Evolutionary conservation across 2,113 vertebrate species (phyloP).

Genomic region (Notarius quadriscutis): DNA sequence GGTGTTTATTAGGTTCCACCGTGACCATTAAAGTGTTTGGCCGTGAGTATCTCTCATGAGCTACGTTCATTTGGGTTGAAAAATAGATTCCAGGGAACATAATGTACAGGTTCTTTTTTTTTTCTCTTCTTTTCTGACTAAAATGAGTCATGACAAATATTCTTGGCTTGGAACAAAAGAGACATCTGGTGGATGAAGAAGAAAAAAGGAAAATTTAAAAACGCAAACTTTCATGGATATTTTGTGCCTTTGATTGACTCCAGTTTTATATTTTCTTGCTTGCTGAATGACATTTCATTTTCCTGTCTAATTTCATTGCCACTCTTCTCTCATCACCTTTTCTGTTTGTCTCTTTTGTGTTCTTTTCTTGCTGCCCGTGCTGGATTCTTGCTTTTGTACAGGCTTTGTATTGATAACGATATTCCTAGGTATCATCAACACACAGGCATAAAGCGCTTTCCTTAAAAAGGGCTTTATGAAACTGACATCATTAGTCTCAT

Average conservation of each 20-base stretch:
- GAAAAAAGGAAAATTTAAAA: not conserved
- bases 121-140: not conserved
- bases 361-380: constrained; percentile 75
- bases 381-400: constrained; percentile 83
- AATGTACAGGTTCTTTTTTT: not conserved
- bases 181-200: constrained; percentile 49
- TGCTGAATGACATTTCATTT: constrained; percentile 29
- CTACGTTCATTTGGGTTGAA: not conserved
- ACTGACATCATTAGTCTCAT: not conserved
- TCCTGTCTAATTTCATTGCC: constrained; percentile 59
- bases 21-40: not conserved
- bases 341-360: constrained; percentile 65
- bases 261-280: constrained; percentile 25
- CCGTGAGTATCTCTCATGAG: not conserved
- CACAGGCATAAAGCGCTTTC: constrained; percentile 76
- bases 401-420: constrained; percentile 99
- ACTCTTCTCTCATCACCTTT: constrained; percentile 58
- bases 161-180: constrained; percentile 25
- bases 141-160: constrained; percentile 10
- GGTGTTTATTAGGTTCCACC: not conserved
- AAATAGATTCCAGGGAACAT: constrained; percentile 25
- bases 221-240: not conserved
- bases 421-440: constrained; percentile 90
- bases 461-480: constrained; percentile 74
- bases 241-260: constrained; percentile 13